These are phyloP conservation scores for Eremophila alpestris DNA, from an alignment of 2,797 vertebrate genomes.

Conservation along the genomic window DNA sequence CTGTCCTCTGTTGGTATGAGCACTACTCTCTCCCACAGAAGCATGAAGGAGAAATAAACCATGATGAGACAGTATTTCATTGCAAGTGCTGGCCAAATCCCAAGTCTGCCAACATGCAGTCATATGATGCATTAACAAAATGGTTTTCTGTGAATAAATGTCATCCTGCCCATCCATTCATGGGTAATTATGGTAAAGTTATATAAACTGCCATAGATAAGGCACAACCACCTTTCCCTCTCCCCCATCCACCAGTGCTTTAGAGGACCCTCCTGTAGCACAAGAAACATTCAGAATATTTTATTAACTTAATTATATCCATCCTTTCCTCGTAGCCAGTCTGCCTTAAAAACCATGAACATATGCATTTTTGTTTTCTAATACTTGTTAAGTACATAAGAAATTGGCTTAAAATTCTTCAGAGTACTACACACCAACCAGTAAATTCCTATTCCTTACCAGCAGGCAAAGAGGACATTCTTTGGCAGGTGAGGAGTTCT, in stretches of 20 bases:
- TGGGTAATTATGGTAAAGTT: background rate
- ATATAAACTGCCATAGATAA: background rate
- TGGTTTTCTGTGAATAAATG: background rate
- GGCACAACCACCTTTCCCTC: background rate
- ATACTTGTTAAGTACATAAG: background rate
- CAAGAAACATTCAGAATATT: background rate
- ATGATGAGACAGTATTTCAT: background rate
- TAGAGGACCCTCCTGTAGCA: background rate
- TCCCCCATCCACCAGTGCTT: background rate
- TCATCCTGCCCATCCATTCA: background rate
- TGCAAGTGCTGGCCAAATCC: background rate
- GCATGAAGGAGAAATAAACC: background rate
- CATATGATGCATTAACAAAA: background rate
- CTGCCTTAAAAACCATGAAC: background rate
- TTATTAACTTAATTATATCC: background rate
- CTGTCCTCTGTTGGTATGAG: background rate
- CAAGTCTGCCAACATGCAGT: background rate
- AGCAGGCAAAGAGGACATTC: background rate
- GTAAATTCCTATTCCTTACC: background rate
- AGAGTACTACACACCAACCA: background rate
- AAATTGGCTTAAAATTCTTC: constrained; percentile 2
- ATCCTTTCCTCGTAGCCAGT: background rate
- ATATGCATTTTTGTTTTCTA: background rate
- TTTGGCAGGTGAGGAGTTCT: background rate
- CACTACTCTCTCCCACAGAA: background rate